Base-by-base conservation (phyloP, 2,888 invertebrate genomes). In the Drosophila antonietae region DNA sequence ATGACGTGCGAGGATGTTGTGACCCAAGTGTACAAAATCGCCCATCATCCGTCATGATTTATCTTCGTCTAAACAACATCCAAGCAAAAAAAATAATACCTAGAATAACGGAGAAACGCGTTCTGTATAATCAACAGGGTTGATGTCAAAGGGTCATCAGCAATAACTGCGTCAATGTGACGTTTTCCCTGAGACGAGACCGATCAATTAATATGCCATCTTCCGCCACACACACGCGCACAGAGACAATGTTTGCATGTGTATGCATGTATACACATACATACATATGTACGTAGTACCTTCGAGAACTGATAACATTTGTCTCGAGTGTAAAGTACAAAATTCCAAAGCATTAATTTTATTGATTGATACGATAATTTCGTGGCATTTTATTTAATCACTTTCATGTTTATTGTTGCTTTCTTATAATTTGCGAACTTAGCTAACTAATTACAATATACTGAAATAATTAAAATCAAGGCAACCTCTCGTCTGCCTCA, bases 101-200 rank as follows among this genome's bases (percentile, higher is more conserved):
- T 7, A 52, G 51, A 51, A 35, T n/a, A 51, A 37, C 23, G 47
- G 12, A 46, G 41, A 64, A 67, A 58, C 57, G 56, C 66, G 74
- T 31, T 61, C 15, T 46, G 6, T 49, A 28, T 49, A 57, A 15
- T 51, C 46, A 33, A 63, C 57, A 37, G 20, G 57, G 63, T 46
- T 20, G 37, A 18, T 64, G 75, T 60, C 75, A 66, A 78, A 60
- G 47, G 76, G 80, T 75, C 77, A 75, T 67, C 75, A 75, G 44
- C 20, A 64, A 62, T 44, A 49, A 67, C 66, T 79, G 18, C 77
- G 77, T 75, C 77, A 78, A 79, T 79, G 64, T 67, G 77, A 79
- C 67, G 28, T 28, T 28, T 28, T 28, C 28, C 28, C 79, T 61
- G 75, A 73, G 65, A 78, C 74, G 53, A 63, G 69, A 57, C 63